Evolutionary conservation across 1,140 invertebrate species (phyloP), one percentile per base, ranked within the genome.

Genomic region (Drosophila burlai): DNA sequence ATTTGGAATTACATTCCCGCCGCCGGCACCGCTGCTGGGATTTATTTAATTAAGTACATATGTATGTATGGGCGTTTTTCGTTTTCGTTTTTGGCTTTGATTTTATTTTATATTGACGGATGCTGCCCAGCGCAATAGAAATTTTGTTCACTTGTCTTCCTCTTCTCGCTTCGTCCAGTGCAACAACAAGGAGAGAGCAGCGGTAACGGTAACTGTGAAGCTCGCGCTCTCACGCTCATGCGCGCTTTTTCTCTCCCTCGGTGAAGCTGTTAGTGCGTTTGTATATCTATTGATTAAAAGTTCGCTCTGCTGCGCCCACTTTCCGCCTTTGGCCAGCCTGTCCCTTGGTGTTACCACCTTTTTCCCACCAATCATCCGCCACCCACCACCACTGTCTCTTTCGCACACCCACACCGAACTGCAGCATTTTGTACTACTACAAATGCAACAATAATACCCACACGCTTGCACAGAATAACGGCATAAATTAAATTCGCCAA

Each of bases 261-360:
- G n/a, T 38, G n/a, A 50, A 24, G 67, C 64, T n/a, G 63, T 38
- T 49, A 65, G 47, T 54, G 67, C 67, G 77, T 83, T 75, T 84
- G 43, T 84, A 79, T 87, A 81, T 83, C 73, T 89, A 87, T 87
- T 87, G 83, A 87, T 87, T 87, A 87, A 83, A 87, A 83, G 79
- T 89, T 83, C 57, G 80, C 76, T 76, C 77, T 69, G 77, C 80
- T 76, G 62, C 82, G 63, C 77, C 75, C 78, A 71, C 65, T 78
- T 61, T 61, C 55, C 47, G 38, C 55, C 49, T 49, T 29, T 18
- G 29, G 50, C n/a, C 50, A 21, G 49, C 4, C 49, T 21, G 46
- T 29, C 42, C 10, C 15, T 18, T 26, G 54, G 21, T 57, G 21
- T 57, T 57, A 34, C 47, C 38, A 38, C 36, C 15, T 36, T 58